Evolutionary conservation across 2,888 invertebrate genomes (phyloP).

Genomic region (Drymonia ruficornis): DNA sequence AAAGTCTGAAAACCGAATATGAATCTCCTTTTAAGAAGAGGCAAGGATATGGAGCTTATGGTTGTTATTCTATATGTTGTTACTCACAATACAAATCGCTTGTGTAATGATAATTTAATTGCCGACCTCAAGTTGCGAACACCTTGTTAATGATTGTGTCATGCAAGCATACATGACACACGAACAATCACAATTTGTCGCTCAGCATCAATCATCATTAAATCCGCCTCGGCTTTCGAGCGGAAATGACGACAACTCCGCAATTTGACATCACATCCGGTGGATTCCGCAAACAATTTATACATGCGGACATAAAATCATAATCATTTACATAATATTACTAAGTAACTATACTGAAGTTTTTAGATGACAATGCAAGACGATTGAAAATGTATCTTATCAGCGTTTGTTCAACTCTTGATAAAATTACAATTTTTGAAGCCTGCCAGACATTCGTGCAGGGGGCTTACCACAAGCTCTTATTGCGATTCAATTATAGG

Average conservation of each 20-base stretch:
- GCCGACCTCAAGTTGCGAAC: no score
- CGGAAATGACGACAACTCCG: background rate
- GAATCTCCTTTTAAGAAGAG: no score
- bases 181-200: conserved; percentile 2
- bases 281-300: background rate
- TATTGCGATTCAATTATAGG: no score
- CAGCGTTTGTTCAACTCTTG: no score
- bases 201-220: conserved; percentile 5
- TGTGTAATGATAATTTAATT: no score
- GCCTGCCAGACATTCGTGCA: no score
- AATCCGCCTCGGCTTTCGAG: background rate
- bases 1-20: no score
- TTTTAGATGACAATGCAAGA: background rate
- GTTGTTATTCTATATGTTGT: no score
- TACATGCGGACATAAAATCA: background rate
- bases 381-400: background rate
- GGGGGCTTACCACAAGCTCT: no score
- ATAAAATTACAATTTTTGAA: no score
- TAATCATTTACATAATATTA: background rate
- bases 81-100: no score
- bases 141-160: background rate
- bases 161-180: background rate
- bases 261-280: background rate
- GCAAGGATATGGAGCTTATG: no score
- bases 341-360: background rate